phyloP scores from a whole-genome alignment of 2,113 vertebrate genomes.

The Halcyon malimbica region DNA sequence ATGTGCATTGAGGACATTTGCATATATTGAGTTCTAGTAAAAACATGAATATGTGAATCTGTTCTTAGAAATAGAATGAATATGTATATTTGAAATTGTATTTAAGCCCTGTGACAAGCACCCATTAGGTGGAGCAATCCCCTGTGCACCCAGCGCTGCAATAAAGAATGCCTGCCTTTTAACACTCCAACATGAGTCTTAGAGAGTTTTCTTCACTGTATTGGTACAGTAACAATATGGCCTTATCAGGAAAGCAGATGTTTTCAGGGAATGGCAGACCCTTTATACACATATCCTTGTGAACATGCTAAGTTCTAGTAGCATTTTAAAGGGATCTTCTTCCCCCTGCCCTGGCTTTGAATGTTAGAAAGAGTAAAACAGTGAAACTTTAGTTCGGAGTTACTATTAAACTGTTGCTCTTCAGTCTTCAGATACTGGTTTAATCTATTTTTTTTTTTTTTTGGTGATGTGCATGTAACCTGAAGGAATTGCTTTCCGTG shows the following conservation, averaged over 20 bases:
- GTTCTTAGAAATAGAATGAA: no score
- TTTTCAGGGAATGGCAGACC: not conserved
- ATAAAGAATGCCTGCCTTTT: no score
- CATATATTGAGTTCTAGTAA: no score
- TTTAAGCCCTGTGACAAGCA: no score
- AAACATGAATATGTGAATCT: no score
- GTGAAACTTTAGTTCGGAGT: not conserved
- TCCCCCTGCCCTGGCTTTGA: not conserved
- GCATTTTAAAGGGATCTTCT: not conserved
- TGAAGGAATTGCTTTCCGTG: not conserved
- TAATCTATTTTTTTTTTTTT: not conserved
- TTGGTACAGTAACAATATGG: not conserved
- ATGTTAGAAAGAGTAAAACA: not conserved
- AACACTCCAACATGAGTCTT: no score
- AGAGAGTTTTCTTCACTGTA: no score
- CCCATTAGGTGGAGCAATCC: no score
- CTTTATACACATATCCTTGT: not conserved
- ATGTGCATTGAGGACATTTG: no score
- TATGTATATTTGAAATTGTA: no score
- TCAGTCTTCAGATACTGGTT: not conserved
- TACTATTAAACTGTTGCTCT: not conserved
- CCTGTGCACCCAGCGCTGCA: no score
- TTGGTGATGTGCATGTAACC: accelerated
- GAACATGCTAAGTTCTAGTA: not conserved
- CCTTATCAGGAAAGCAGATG: not conserved